Percentiles rank a stretch among this genome's conserved stretches.
Conservation (phyloP, 2,797 vertebrate species). For the Microchirus variegatus region DNA sequence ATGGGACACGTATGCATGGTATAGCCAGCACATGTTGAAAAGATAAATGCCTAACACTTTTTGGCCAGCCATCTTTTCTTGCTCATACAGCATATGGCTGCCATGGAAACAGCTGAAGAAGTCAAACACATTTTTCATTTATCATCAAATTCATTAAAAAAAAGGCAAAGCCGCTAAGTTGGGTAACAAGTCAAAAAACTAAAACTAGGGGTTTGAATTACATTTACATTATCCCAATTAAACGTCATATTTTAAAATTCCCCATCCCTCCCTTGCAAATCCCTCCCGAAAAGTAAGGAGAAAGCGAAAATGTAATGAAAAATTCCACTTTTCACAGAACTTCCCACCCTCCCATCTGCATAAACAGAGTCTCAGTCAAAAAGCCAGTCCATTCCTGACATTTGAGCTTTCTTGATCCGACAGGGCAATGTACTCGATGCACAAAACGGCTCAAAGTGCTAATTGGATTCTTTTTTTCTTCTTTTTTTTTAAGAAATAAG, state of each 20-base stretch:
- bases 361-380: constrained; percentile 40
- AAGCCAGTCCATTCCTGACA: constrained; percentile 54
- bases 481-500: constrained; percentile 49
- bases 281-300: constrained; percentile 55
- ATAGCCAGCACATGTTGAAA: constrained; percentile 44
- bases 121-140: constrained; percentile 63
- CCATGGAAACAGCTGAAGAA: constrained; percentile 51
- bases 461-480: constrained; percentile 52
- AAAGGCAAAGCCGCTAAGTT: constrained; percentile 60
- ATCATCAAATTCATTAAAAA: constrained; percentile 64
- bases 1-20: constrained; percentile 39
- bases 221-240: constrained; percentile 78
- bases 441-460: constrained; percentile 78
- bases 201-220: constrained; percentile 75
- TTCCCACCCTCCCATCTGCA: constrained; percentile 44
- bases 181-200: constrained; percentile 64
- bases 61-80: not conserved
- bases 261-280: constrained; percentile 34
- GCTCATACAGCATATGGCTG: constrained; percentile 23
- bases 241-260: constrained; percentile 52
- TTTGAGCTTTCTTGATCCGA: constrained; percentile 58
- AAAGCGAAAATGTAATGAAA: constrained; percentile 55
- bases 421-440: constrained; percentile 49
- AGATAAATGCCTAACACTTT: constrained; percentile 34
- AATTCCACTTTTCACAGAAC: constrained; percentile 35